phyloP scores from a whole-genome alignment of 2,113 vertebrate species.

The Phalacrocorax carbo region DNA sequence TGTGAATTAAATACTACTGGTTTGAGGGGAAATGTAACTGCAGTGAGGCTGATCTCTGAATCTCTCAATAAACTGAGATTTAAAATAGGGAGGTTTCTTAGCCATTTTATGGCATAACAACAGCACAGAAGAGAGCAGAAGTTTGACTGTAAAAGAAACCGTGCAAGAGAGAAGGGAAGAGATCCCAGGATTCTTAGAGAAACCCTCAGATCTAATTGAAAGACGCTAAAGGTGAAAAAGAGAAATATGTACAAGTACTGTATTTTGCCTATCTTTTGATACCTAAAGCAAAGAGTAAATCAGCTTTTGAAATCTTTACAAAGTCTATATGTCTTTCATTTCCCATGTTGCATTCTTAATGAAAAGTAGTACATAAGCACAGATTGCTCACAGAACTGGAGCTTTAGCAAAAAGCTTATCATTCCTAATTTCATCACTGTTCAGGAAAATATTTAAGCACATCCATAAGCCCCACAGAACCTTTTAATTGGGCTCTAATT shows the following conservation, averaged over 20 bases:
- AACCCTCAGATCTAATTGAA: not conserved
- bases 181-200: not conserved
- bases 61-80: not conserved
- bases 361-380: not conserved
- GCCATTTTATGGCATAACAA: not conserved
- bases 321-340: not conserved
- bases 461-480: not conserved
- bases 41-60: not conserved
- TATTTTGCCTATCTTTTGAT: not conserved
- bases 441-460: not conserved
- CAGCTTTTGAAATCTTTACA: not conserved
- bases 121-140: not conserved
- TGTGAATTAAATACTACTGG: not conserved
- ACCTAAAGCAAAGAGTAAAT: not conserved
- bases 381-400: not conserved
- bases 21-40: not conserved
- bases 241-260: not conserved
- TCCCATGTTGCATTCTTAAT: not conserved
- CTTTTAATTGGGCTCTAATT: not conserved
- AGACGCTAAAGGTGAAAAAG: not conserved
- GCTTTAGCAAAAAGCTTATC: not conserved
- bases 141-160: not conserved
- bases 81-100: not conserved
- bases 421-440: not conserved
- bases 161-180: not conserved